Base-by-base conservation (phyloP, 2,888 invertebrate species). In the Pristionchus entomophagus region DNA sequence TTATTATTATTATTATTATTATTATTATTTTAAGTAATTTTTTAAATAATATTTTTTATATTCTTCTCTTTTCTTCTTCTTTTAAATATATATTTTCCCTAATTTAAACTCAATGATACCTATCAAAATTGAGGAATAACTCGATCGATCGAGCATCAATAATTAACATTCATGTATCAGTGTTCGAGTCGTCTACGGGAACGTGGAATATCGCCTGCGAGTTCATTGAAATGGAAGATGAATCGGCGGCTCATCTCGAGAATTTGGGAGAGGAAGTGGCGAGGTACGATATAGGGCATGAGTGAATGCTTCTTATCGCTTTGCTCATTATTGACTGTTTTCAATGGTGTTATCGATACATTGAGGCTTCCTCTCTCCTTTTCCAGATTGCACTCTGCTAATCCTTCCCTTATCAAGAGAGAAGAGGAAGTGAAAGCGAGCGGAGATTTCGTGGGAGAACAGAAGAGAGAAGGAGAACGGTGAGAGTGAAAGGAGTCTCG, bases 371-470 rank as follows among this genome's bases (percentile, higher is more conserved):
- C 45, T n/a, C n/a, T 86, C 35, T 78, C 41, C 35, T 5, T 41
- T 29, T 86, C 41, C 87, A 95, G 95, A 86, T 91, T 95, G 91
- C 95, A 95, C 91, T 90, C 95, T 38, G 93, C 94, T 88, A 95
- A 95, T 56, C 81, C 81, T 17, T 35, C 35, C 35, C 56, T 81
- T 14, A 6, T 81, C 26, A 73, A 41, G 87, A 62, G 78, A 77
- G 77, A 86, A 85, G 59, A 59, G 38, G 86, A 80, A 73, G 69
- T 49, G 49, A 86, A 82, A 77, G 62, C 29, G 6, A 85, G 26
- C 45, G 81, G 51, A 26, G 62, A 73, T 59, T 73, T 87, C 73
- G 85, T 86, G 2, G 82, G 87, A 69, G 41, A 32, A 41, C 49
- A 56, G 41, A 82, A 84, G 53, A 49, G 56, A 45, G 53, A 87